Conservation (phyloP, 2,113 vertebrate genomes). For the Eudyptes chrysolophus region DNA sequence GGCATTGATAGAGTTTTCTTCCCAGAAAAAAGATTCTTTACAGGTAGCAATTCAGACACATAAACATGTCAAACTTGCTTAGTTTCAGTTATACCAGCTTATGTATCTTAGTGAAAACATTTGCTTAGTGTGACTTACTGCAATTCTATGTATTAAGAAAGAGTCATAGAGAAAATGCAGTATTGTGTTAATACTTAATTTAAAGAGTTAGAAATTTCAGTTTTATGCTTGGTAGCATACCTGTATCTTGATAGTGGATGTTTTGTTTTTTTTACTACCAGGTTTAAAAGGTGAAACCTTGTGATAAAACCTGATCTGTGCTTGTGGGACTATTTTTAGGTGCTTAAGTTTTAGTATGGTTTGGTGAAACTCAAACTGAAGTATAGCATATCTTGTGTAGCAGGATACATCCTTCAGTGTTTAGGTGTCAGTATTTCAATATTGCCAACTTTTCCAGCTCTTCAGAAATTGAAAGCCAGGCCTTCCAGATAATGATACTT, state of each 20-base stretch:
- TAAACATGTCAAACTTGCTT: rapidly evolving
- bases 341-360: neutral
- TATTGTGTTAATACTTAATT: neutral
- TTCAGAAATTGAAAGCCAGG: neutral
- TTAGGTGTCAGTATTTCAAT: neutral
- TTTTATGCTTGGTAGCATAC: neutral
- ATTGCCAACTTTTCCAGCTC: neutral
- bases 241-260: neutral
- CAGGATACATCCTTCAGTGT: neutral
- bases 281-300: neutral
- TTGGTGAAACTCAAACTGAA: neutral
- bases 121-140: neutral
- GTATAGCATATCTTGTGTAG: neutral
- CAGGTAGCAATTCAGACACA: neutral
- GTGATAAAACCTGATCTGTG: neutral
- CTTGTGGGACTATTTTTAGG: neutral
- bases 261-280: neutral
- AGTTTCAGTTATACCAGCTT: neutral
- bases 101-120: neutral
- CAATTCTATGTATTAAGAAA: neutral
- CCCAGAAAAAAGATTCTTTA: neutral
- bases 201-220: neutral
- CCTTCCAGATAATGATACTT: neutral
- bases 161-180: neutral
- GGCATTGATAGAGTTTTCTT: neutral